A percentile compares a stretch with the other conserved stretches of the same genome.
Conservation (phyloP, 2,888 invertebrate species). For the Athalia circularis region DNA sequence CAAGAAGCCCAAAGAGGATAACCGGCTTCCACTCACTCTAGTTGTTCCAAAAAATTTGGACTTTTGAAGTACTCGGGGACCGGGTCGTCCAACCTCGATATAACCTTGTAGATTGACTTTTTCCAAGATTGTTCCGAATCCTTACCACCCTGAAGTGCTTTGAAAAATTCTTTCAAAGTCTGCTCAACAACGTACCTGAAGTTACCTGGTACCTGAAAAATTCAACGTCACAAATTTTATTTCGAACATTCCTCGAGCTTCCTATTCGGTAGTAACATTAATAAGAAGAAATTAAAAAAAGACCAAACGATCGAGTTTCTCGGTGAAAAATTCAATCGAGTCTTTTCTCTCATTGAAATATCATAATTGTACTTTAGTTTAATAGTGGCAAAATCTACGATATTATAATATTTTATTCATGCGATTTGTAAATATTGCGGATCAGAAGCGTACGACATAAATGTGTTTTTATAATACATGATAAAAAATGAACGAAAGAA, state of each 20-base stretch:
- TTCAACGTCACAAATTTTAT: not conserved
- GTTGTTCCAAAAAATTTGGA: conserved; percentile 98
- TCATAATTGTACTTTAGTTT: not conserved
- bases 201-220: conserved; percentile 93
- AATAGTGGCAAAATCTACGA: not conserved
- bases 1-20: conserved; percentile 20
- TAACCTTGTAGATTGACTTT: conserved; percentile 99
- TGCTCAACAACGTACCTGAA: conserved; percentile 98
- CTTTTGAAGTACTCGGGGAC: conserved; percentile 99
- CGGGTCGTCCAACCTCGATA: conserved; percentile 98
- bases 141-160: conserved; percentile 96
- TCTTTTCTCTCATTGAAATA: no score
- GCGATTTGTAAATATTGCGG: not conserved
- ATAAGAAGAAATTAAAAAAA: no score
- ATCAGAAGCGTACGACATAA: conserved; percentile 15
- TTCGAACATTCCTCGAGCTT: no score
- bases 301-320: no score
- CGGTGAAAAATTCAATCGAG: no score
- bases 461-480: conserved; percentile 12
- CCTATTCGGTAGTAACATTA: no score
- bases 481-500: conserved; percentile 15
- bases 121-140: conserved; percentile 99
- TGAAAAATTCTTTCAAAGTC: conserved; percentile 98
- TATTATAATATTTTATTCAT: not conserved
- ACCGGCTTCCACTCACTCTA: conserved; percentile 82